Evolutionary conservation across 1,140 invertebrate species (phyloP), one percentile per base, ranked within the genome.

Genomic region (Acromyrmex echinatior): DNA sequence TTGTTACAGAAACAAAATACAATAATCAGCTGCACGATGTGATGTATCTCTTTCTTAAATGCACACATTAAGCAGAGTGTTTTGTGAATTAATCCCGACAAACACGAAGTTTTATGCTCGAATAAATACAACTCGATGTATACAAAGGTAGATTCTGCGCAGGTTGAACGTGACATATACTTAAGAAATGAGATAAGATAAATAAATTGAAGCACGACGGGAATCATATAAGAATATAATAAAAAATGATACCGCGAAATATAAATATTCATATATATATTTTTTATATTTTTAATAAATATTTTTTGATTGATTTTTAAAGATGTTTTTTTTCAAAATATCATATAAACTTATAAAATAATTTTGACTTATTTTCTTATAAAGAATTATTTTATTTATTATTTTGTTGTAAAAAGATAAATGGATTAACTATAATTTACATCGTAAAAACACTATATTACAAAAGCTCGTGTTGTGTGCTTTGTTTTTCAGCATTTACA

Each of bases 21-120:
- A 45, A 28, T 58, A 73, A 82, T 62, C 60, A 60, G 49, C 7
- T 60, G 18, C 16, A 12, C 3, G 63, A 28, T 16, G 28, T 65
- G 16, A 16, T 45, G 18, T 25, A n/a, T 73, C 25, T 82, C 6
- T 60, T 82, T 31, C 14, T 45, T 60, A 18, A 18, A 49, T 31
- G 21, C 53, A 45, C 35, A 74, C 5, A 82, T 74, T 49, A 21
- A 14, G 25, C 25, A 4, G 14, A 49, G 1, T 25, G 10, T 73
- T 73, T 35, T 21, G 25, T 56, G 53, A 82, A 82, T 71, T 31
- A n/a, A 80, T 68, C 3, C 14, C 3, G 12, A 35, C 18, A 31
- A 31, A 58, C 58, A 81, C n/a, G n/a, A 80, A 3, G 14, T 82
- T 82, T 74, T 60, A 49, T 16, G 35, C 39, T 73, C 16, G 9